Evolutionary conservation across 2,113 vertebrate genomes (phyloP), one percentile per base, ranked within the genome.

Genomic region (Salvelinus alpinus): DNA sequence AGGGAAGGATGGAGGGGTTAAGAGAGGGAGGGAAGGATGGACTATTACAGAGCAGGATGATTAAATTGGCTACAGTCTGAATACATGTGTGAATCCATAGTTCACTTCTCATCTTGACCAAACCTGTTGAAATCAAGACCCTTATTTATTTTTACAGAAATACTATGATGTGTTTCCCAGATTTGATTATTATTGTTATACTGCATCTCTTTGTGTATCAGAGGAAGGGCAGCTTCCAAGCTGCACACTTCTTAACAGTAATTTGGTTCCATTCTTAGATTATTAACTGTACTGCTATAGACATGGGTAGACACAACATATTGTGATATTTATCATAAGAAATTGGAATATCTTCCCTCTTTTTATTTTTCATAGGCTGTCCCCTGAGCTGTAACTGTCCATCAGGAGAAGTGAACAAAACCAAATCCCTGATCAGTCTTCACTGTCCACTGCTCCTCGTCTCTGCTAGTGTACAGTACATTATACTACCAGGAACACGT

Each of bases 241-340:
- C 87, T 0, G 31, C 90, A 29, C 96, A 98, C 84, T 94, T 98
- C 80, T 93, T 97, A 80, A 95, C 89, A 90, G 98, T 99, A 92
- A 93, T 8, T 34, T 34, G 34, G 90, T 12, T 59, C 13, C 67
- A 1, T 20, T 29, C 18, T 59, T 4, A 4, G 18, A 20, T 25
- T 3, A 72, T 51, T 18, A 22, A 3, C 5, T 24, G n/a, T 22
- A 16, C 59, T 22, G n/a, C n/a, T 16, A 57, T 57, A 22, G 59
- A 62, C n/a, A n/a, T 57, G 18, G n/a, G 12, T 62, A 22, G n/a
- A 24, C 18, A 62, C 59, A 8, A 44, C 38, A 44, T 44, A 44
- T 44, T 44, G 34, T 38, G 34, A 38, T 38, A 2, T 38, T 38
- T 38, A 9, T 38, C 7, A 5, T 60, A 62, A 3, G 6, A n/a